A percentile compares a stretch with the other conserved stretches of the same genome.
phyloP scores from a whole-genome alignment of 2,113 vertebrate genomes.

The Girardinichthys multiradiatus region DNA sequence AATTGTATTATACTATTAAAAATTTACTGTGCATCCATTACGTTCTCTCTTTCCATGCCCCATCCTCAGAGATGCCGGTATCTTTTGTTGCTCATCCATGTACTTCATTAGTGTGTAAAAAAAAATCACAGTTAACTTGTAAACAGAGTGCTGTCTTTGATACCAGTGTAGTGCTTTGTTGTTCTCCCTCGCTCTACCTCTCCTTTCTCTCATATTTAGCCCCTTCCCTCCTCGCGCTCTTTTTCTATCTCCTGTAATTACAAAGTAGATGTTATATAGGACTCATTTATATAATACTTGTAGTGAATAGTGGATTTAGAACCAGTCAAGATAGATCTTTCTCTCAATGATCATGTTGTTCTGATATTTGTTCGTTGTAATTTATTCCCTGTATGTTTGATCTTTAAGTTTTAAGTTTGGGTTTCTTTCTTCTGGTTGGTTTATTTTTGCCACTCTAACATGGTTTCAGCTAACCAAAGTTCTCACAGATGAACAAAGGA shows the following conservation, averaged over 20 bases:
- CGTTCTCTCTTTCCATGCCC: slow-evolving; percentile 86
- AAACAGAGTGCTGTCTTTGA: slow-evolving; percentile 93
- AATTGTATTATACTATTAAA: slow-evolving; percentile 81
- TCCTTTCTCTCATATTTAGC: slow-evolving; percentile 69
- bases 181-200: slow-evolving; percentile 77
- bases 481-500: slow-evolving; percentile 87
- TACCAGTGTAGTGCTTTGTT: slow-evolving; percentile 88
- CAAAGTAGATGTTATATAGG: slow-evolving; percentile 91
- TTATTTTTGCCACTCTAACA: slow-evolving; percentile 88
- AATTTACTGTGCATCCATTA: slow-evolving; percentile 91
- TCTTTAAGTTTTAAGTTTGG: slow-evolving; percentile 39
- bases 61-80: slow-evolving; percentile 82
- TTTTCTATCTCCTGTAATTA: slow-evolving; percentile 90
- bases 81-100: slow-evolving; percentile 88
- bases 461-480: slow-evolving; percentile 99
- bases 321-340: slow-evolving; percentile 99
- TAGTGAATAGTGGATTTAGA: slow-evolving; percentile 96
- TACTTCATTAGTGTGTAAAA: slow-evolving; percentile 93
- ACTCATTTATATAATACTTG: slow-evolving; percentile 92
- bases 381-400: slow-evolving; percentile 69
- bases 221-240: slow-evolving; percentile 79
- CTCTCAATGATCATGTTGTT: slow-evolving; percentile 85
- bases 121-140: slow-evolving; percentile 85
- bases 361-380: slow-evolving; percentile 83
- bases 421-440: slow-evolving; percentile 56